These are phyloP conservation scores for Triplophysa tibetana DNA, from an alignment of 2,113 vertebrate species.

Conservation along the genomic window DNA sequence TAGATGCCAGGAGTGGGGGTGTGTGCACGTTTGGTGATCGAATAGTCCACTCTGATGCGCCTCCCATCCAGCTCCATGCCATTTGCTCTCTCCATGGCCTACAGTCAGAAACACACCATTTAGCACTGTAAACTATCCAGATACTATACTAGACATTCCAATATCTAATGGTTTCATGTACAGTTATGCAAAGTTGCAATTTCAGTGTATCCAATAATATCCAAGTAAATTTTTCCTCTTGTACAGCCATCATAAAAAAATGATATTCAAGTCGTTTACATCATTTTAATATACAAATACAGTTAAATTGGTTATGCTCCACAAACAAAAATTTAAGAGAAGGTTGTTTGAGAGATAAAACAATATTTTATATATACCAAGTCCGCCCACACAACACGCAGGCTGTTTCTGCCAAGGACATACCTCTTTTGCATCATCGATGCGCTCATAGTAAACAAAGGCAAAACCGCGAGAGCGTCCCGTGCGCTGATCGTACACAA, in stretches of 20 bases:
- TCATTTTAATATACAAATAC: no score
- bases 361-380: neutral
- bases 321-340: no score
- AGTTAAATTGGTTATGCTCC: no score
- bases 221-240: no score
- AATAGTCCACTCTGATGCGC: constrained; percentile 90
- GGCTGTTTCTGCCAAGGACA: neutral
- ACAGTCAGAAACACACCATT: constrained; percentile 18
- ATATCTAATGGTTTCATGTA: no score
- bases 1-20: constrained; percentile 93
- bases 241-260: no score
- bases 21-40: constrained; percentile 92
- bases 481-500: constrained; percentile 92
- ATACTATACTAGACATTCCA: no score
- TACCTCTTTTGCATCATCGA: constrained; percentile 95
- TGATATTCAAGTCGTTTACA: no score
- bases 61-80: constrained; percentile 93
- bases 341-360: no score
- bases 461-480: constrained; percentile 91
- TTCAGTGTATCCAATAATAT: no score
- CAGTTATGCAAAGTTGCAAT: no score
- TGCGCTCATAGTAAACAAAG: constrained; percentile 92
- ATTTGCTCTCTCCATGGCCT: constrained; percentile 93
- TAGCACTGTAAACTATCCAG: neutral
- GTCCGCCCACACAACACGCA: neutral